These are phyloP conservation scores for Pogonomyrmex barbatus DNA, from an alignment of 1,140 invertebrate genomes.

Conservation along the genomic window DNA sequence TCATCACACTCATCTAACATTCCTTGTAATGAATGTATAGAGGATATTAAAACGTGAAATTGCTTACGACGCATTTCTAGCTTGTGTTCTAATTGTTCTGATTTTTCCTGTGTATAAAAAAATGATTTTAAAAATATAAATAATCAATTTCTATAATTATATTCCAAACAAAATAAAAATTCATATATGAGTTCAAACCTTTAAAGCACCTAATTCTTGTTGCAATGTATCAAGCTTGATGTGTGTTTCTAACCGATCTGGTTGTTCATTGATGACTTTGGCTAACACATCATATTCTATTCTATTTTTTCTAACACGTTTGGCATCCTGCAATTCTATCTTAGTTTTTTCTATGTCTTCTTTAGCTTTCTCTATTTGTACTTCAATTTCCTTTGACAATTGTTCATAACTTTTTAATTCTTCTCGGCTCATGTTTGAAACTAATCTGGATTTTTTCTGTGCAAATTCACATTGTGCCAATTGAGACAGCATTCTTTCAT, in stretches of 20 bases:
- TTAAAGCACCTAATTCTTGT: conserved; percentile 90
- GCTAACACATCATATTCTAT: conserved; percentile 97
- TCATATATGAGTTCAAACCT: conserved; percentile 81
- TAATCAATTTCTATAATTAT: not conserved
- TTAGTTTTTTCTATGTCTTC: conserved; percentile 92
- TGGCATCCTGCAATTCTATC: conserved; percentile 91
- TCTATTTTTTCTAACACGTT: conserved; percentile 94
- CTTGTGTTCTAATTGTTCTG: conserved; percentile 91
- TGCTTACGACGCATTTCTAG: conserved; percentile 94
- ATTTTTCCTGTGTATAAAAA: conserved; percentile 87
- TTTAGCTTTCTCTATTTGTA: conserved; percentile 91
- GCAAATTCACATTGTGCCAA: conserved; percentile 95
- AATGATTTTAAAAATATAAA: conserved; percentile 5
- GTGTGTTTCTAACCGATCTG: conserved; percentile 94
- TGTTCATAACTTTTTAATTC: conserved; percentile 95
- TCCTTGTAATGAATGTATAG: conserved; percentile 92
- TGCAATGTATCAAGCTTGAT: conserved; percentile 91
- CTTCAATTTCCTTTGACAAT: conserved; percentile 91
- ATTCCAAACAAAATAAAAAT: not conserved
- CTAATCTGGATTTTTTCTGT: conserved; percentile 93
- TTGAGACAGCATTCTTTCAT: conserved; percentile 93
- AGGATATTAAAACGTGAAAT: conserved; percentile 94
- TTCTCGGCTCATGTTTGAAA: conserved; percentile 92
- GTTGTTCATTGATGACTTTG: conserved; percentile 95
- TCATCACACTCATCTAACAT: conserved; percentile 90